These are phyloP conservation scores for Epirrhoe alternata DNA, from an alignment of 2,888 invertebrate species.

Conservation along the genomic window DNA sequence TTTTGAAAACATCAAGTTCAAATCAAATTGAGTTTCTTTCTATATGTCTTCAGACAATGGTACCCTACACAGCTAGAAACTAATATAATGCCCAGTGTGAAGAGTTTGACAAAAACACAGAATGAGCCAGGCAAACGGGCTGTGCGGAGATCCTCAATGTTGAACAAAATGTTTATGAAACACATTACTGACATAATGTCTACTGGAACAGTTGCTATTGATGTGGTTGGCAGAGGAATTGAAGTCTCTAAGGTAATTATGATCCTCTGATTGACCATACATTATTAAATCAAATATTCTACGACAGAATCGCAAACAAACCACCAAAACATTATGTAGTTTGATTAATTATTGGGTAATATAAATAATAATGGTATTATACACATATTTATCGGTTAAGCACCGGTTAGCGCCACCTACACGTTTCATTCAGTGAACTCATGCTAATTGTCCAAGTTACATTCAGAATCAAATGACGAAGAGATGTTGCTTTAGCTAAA, in stretches of 20 bases:
- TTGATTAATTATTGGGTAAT: too few relatives aligned
- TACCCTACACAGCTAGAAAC: conserved; percentile 57
- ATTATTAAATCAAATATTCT: too few relatives aligned
- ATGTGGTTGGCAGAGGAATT: conserved; percentile 87
- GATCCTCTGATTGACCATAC: too few relatives aligned
- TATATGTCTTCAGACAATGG: conserved; percentile 65
- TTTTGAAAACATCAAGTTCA: neutral
- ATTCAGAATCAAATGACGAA: too few relatives aligned
- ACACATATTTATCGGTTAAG: too few relatives aligned
- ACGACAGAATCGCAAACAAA: too few relatives aligned
- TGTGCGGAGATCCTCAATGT: conserved; percentile 86
- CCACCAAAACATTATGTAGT: too few relatives aligned
- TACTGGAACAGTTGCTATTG: conserved; percentile 87
- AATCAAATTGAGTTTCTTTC: conserved; percentile 6
- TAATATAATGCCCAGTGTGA: conserved; percentile 64
- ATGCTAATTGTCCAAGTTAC: too few relatives aligned
- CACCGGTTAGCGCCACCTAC: too few relatives aligned
- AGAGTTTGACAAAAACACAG: conserved; percentile 73
- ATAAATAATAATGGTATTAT: too few relatives aligned
- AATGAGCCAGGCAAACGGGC: conserved; percentile 82
- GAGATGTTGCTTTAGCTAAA: too few relatives aligned
- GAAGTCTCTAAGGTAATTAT: conserved; percentile 91
- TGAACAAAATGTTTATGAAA: conserved; percentile 93
- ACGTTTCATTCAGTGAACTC: too few relatives aligned
- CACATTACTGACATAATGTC: conserved; percentile 92